Evolutionary conservation across 2,113 vertebrate genomes (phyloP).

Genomic region (Nipponia nippon): DNA sequence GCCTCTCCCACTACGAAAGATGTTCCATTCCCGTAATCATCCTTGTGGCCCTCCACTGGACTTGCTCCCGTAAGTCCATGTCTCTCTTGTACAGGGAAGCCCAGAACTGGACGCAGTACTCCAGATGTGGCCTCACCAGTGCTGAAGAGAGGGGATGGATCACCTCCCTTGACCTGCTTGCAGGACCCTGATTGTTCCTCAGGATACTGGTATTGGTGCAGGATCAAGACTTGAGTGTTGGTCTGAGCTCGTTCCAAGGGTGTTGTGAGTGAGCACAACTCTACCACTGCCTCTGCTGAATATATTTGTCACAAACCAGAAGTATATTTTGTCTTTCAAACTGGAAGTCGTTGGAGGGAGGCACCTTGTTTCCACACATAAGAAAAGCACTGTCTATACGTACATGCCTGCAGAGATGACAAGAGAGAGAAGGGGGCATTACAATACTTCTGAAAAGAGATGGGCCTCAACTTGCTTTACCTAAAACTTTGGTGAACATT

Average conservation of each 20-base stretch:
- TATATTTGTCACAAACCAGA: not conserved
- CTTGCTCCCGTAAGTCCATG: not conserved
- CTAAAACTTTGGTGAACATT: not conserved
- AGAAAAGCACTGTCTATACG: not conserved
- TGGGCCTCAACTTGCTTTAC: not conserved
- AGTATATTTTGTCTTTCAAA: not conserved
- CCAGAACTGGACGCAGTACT: not conserved
- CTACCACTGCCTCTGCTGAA: not conserved
- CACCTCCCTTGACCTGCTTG: not conserved
- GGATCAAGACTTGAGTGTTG: not conserved
- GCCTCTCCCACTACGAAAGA: not conserved
- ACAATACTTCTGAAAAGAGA: not conserved
- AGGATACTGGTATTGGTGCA: not conserved
- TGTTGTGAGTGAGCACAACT: not conserved
- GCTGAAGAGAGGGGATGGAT: not conserved
- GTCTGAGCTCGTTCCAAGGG: not conserved
- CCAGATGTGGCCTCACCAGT: not conserved
- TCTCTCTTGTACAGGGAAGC: not conserved
- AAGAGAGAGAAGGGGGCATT: not conserved
- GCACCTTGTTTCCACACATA: not conserved
- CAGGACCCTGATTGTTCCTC: not conserved
- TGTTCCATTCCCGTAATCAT: not conserved
- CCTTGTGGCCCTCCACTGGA: not conserved
- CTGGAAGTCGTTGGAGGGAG: not conserved
- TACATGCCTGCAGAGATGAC: not conserved